Evolutionary conservation across 2,888 invertebrate genomes (phyloP).

Genomic region (Asteroscopus sphinx): DNA sequence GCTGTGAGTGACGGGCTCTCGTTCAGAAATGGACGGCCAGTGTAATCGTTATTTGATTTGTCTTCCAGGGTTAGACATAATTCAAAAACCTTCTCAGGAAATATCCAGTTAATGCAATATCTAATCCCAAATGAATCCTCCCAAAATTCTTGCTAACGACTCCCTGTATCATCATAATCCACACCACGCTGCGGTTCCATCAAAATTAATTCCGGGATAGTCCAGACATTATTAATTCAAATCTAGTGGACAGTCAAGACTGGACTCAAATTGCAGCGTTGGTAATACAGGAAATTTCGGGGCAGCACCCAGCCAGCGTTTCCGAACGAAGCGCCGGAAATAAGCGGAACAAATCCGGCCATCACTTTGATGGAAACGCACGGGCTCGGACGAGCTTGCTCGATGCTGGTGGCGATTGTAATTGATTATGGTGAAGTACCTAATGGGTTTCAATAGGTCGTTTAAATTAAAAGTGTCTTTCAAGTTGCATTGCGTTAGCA

Average conservation of each 20-base stretch:
- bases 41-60: too few species aligned
- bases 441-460: too few species aligned
- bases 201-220: constrained; percentile 30
- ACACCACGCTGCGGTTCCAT: constrained; percentile 13
- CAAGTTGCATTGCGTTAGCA: too few species aligned
- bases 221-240: constrained; percentile 53
- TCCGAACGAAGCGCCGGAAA: constrained; percentile 66
- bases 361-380: constrained; percentile 54
- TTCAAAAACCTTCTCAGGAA: too few species aligned
- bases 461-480: too few species aligned
- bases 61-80: too few species aligned
- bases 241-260: constrained; percentile 49
- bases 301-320: constrained; percentile 56
- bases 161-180: constrained; percentile 11
- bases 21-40: too few species aligned
- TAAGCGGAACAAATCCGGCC: constrained; percentile 70
- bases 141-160: neutral
- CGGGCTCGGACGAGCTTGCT: constrained; percentile 30
- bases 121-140: neutral
- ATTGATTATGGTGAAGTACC: neutral
- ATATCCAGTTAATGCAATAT: neutral
- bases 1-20: too few species aligned
- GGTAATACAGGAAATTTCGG: constrained; percentile 64
- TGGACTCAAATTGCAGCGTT: constrained; percentile 45
- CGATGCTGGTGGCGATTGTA: neutral